Conservation (phyloP, 1,140 invertebrate species). For the Panulirus ornatus region DNA sequence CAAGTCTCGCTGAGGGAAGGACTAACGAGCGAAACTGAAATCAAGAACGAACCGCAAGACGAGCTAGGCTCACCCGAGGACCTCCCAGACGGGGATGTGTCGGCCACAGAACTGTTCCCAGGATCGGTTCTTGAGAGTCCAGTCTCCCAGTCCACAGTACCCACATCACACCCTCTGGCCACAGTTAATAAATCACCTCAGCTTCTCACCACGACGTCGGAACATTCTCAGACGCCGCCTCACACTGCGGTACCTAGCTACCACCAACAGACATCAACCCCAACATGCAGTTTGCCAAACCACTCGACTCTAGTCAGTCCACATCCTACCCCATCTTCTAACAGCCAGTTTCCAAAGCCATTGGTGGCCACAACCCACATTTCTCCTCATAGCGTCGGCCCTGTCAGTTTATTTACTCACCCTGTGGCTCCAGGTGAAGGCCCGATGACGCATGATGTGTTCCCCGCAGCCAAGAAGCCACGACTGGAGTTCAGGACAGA, state of each 20-base stretch:
- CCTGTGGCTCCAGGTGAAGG: not conserved
- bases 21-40: not conserved
- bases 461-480: not conserved
- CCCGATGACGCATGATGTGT: not conserved
- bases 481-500: not conserved
- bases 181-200: too few relatives aligned
- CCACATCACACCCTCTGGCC: not conserved
- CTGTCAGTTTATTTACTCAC: not conserved
- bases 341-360: not conserved
- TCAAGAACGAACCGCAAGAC: constrained; percentile 26
- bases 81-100: not conserved
- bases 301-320: not conserved
- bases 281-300: not conserved
- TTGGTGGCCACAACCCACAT: not conserved
- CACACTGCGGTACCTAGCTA: too few relatives aligned
- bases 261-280: not conserved
- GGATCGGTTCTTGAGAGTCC: not conserved
- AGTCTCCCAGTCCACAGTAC: too few relatives aligned
- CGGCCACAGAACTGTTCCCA: not conserved
- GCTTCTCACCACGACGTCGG: too few relatives aligned
- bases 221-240: too few relatives aligned
- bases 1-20: constrained; percentile 47
- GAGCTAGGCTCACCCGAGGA: not conserved
- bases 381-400: not conserved
- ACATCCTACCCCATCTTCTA: not conserved